A percentile compares a stretch with the other conserved stretches of the same genome.
phyloP scores from a whole-genome alignment of 2,797 vertebrate genomes.

The Amblyraja radiata region DNA sequence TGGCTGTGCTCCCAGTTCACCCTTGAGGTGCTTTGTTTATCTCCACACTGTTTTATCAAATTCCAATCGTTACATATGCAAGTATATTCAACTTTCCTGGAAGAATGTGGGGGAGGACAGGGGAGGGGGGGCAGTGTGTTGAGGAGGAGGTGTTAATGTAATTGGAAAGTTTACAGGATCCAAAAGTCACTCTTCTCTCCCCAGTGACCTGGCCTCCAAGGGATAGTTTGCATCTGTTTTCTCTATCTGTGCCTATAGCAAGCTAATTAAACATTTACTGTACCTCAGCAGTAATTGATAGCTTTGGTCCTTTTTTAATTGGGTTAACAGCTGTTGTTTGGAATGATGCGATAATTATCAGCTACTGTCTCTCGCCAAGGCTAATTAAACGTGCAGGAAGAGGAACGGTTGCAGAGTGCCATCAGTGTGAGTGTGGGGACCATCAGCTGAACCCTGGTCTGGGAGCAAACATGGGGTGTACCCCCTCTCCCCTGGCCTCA shows the following conservation, averaged over 20 bases:
- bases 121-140: no score
- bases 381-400: constrained; percentile 35
- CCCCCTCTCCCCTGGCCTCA: background rate
- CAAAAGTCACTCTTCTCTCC: constrained; percentile 27
- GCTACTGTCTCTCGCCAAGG: constrained; percentile 27
- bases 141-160: constrained; percentile 8
- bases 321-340: constrained; percentile 36
- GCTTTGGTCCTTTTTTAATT: constrained; percentile 34
- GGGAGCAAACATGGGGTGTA: background rate
- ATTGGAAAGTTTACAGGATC: constrained; percentile 30
- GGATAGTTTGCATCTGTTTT: constrained; percentile 36
- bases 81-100: background rate
- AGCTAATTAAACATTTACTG: constrained; percentile 36
- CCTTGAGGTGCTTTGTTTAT: background rate
- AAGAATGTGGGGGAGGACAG: background rate
- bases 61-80: background rate
- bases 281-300: constrained; percentile 36
- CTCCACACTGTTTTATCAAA: background rate
- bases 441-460: constrained; percentile 11
- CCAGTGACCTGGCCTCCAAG: constrained; percentile 3
- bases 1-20: background rate
- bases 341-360: constrained; percentile 35
- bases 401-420: constrained; percentile 19
- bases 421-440: constrained; percentile 6
- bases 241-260: constrained; percentile 33